Evolutionary conservation across 1,140 invertebrate genomes (phyloP).

Genomic region (Tachypleus tridentatus): DNA sequence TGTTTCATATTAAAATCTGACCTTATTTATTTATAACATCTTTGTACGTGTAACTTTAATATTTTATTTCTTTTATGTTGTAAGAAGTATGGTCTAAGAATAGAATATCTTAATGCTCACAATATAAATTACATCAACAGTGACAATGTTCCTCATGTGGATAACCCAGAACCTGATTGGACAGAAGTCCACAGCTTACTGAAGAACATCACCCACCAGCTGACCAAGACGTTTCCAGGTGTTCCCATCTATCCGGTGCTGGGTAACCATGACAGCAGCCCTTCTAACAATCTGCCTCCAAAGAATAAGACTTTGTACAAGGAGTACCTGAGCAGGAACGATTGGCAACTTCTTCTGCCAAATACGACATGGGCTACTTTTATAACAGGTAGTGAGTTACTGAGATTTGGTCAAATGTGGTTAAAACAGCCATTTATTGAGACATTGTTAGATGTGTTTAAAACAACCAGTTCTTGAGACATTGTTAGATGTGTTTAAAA

Average conservation of each 20-base stretch:
- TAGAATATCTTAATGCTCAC: too few species aligned
- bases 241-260: conserved; percentile 33
- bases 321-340: conserved; percentile 27
- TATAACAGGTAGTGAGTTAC: conserved; percentile 4
- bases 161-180: conserved; percentile 25
- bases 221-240: conserved; percentile 29
- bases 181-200: conserved; percentile 26
- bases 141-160: conserved; percentile 34
- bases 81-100: too few species aligned
- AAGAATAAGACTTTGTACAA: conserved; percentile 27
- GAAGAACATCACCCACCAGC: conserved; percentile 29
- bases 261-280: conserved; percentile 37
- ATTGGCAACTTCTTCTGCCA: conserved; percentile 28
- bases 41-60: not conserved
- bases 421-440: too few species aligned
- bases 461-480: too few species aligned
- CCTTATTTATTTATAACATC: not conserved
- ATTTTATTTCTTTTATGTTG: conserved; percentile 7
- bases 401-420: too few species aligned
- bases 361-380: conserved; percentile 9
- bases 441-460: too few species aligned
- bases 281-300: conserved; percentile 8
- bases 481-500: too few species aligned
- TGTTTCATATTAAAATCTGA: too few species aligned
- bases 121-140: conserved; percentile 16